A percentile compares a stretch with the other conserved stretches of the same genome.
Conservation (phyloP, 2,113 vertebrate species). For the Laterallus jamaicensis region DNA sequence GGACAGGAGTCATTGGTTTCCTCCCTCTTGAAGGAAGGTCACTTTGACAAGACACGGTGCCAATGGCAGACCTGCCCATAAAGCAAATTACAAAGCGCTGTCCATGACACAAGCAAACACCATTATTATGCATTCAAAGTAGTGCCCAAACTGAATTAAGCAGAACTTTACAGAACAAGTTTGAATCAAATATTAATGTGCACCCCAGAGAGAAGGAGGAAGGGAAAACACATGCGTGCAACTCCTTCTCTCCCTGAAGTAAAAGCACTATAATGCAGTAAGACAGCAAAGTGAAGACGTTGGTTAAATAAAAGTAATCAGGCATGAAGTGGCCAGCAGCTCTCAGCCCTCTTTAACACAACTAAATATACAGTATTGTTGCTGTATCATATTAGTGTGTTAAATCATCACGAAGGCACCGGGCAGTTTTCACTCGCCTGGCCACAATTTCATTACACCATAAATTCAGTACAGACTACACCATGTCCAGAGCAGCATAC, state of each 20-base stretch:
- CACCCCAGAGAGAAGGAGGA: not conserved
- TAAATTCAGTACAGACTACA: constrained; percentile 43
- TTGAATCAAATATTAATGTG: constrained; percentile 37
- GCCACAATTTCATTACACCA: constrained; percentile 34
- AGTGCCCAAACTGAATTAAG: constrained; percentile 24
- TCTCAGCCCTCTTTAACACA: not conserved
- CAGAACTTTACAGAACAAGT: constrained; percentile 33
- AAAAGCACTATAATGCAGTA: not conserved
- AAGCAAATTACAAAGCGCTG: constrained; percentile 31
- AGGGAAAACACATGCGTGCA: not conserved
- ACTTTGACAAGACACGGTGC: not conserved
- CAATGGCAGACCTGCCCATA: constrained; percentile 28
- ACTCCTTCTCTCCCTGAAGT: not conserved
- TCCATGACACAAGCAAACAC: not conserved
- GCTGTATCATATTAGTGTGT: not conserved
- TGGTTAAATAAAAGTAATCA: not conserved
- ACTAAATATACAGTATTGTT: not conserved
- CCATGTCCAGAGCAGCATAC: constrained; percentile 1
- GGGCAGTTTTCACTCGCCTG: constrained; percentile 38
- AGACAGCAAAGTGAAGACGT: not conserved
- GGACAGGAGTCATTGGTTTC: not conserved
- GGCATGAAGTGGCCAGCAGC: not conserved
- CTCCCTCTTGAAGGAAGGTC: constrained; percentile 11
- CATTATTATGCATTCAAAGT: constrained; percentile 36
- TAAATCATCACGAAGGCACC: constrained; percentile 46